Evolutionary conservation across 2,113 vertebrate genomes (phyloP), one percentile per base, ranked within the genome.

Genomic region (Vidua macroura): DNA sequence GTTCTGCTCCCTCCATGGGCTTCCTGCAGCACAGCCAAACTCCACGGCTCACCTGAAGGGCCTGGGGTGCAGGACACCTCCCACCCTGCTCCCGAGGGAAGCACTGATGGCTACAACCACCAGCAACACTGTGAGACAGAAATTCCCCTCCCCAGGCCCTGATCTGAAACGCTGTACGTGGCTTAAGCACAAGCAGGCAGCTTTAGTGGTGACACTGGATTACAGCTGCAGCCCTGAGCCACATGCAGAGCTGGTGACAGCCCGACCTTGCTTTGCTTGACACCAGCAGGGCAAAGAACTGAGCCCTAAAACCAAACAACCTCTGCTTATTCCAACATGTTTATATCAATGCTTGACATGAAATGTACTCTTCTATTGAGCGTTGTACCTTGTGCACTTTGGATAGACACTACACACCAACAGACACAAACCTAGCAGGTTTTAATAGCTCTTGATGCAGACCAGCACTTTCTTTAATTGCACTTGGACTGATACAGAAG

Each of bases 21-120:
- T 91, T 49, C 60, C 68, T 52, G 49, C 51, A 90, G 64, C 8
- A 3, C 72, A 53, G 41, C 43, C 4, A 2, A 39, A 76, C 37
- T 35, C 2, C 0, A 43, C 28, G 1, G 39, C 70, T 13, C 49
- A 55, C 43, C 91, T 70, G 53, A 53, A 56, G 49, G 7, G 5
- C 7, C 14, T 3, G 2, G 31, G 1, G 8, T 4, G 39, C 30
- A 67, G 52, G 31, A 67, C 62, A 68, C 18, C 62, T 72, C 56
- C 31, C 2, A 2, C n/a, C 35, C 52, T 28, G 44, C 24, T 49
- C 80, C 68, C 0, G 1, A 41, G 46, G 28, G 27, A 35, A 76
- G 43, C 33, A 22, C 9, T 12, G 31, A 41, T 6, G n/a, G 68
- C 13, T 1, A 0, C 4, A 67, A 49, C 15, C n/a, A 77, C 8